Conservation (phyloP, 2,797 vertebrate species). For the Mallotus villosus region DNA sequence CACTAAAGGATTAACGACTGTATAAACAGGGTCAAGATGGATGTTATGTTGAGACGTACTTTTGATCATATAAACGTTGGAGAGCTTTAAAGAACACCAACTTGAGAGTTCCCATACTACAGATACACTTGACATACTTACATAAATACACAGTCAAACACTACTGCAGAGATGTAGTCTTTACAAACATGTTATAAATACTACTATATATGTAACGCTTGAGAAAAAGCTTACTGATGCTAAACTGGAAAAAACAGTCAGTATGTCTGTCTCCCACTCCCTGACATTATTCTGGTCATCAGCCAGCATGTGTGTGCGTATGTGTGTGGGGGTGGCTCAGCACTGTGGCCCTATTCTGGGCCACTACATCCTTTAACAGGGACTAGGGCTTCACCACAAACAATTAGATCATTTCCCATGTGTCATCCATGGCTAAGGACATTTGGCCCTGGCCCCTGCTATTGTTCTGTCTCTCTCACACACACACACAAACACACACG, state of each 20-base stretch:
- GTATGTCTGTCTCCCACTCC: slow-evolving; percentile 28
- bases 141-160: too few species aligned
- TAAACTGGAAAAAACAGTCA: slow-evolving; percentile 28
- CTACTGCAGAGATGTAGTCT: too few species aligned
- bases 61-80: not conserved
- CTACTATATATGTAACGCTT: not conserved
- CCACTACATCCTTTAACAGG: slow-evolving; percentile 35
- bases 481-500: not conserved
- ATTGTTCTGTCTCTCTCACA: not conserved
- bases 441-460: not conserved
- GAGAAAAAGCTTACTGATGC: slow-evolving; percentile 15
- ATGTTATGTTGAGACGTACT: not conserved
- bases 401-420: slow-evolving; percentile 60
- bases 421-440: slow-evolving; percentile 46
- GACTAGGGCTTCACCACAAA: slow-evolving; percentile 37
- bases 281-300: slow-evolving; percentile 13
- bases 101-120: not conserved
- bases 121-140: not conserved
- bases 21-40: not conserved
- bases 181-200: too few species aligned
- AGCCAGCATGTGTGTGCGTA: slow-evolving; percentile 9
- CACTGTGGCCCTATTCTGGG: slow-evolving; percentile 23
- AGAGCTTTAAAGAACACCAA: not conserved
- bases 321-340: slow-evolving; percentile 11
- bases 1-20: not conserved